Percentiles rank a stretch among this genome's conserved stretches.
These are phyloP conservation scores for Yponomeuta sedellus DNA, from an alignment of 2,888 invertebrate genomes.

Conservation along the genomic window DNA sequence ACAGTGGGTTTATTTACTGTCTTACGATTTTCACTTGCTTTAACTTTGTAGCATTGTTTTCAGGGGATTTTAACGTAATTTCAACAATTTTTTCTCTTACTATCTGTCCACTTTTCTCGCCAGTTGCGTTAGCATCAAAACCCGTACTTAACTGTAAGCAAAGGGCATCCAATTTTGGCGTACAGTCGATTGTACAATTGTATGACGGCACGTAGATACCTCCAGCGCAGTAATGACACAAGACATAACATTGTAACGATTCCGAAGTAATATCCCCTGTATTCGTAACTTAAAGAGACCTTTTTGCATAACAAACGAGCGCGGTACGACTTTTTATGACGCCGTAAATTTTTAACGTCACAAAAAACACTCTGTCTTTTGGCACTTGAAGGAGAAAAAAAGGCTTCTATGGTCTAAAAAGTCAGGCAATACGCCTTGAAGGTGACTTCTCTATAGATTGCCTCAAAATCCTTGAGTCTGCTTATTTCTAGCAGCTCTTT, in stretches of 20 bases:
- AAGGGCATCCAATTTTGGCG: too few relatives aligned
- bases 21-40: too few relatives aligned
- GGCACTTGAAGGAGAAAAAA: slow-evolving; percentile 3
- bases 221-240: neutral
- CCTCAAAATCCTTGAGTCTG: too few relatives aligned
- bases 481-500: too few relatives aligned
- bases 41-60: too few relatives aligned
- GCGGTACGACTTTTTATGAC: slow-evolving; percentile 59
- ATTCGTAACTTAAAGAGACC: slow-evolving; percentile 12
- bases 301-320: slow-evolving; percentile 43
- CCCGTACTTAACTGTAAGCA: too few relatives aligned
- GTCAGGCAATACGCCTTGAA: neutral
- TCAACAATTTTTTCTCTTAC: too few relatives aligned
- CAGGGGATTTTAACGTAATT: too few relatives aligned
- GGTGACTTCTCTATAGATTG: neutral
- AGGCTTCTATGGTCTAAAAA: neutral
- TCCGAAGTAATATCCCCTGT: neutral
- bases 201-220: neutral
- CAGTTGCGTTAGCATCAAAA: too few relatives aligned
- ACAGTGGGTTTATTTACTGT: too few relatives aligned
- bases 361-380: slow-evolving; percentile 46
- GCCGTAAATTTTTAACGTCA: slow-evolving; percentile 66
- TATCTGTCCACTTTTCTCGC: too few relatives aligned
- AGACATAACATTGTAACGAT: slow-evolving; percentile 9
- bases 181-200: neutral